Evolutionary conservation across 30 jellyfish, hydroid and myxozoan species (phyloP).

Genomic region (Aurelia aurita): DNA sequence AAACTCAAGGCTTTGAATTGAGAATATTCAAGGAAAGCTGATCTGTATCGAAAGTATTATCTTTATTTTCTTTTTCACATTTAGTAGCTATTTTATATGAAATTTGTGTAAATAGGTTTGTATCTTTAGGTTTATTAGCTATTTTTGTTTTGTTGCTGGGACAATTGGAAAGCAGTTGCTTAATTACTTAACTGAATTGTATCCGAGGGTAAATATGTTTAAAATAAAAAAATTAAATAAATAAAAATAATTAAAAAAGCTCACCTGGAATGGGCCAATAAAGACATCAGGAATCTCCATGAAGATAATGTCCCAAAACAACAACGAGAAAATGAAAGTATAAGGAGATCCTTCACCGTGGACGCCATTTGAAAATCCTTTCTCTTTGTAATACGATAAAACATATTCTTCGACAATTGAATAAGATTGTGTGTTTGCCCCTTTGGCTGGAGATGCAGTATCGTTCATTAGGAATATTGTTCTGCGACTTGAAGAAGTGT

Average conservation of each 20-base stretch:
- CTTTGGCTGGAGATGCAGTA: conserved; percentile 3
- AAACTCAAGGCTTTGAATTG: no score
- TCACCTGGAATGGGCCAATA: conserved; percentile 84
- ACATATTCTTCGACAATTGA: conserved; percentile 83
- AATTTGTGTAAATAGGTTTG: no score
- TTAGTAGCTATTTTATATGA: no score
- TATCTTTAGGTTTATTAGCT: no score
- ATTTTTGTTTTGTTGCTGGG: no score
- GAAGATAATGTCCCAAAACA: conserved; percentile 94
- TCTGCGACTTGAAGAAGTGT: conserved; percentile 86
- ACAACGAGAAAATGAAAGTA: conserved; percentile 61
- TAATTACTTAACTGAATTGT: no score
- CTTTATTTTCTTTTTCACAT: no score
- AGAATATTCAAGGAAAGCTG: no score
- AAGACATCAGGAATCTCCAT: conserved; percentile 82
- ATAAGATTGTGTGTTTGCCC: conserved; percentile 24
- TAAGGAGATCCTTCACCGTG: conserved; percentile 95
- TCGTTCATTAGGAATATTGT: conserved; percentile 68
- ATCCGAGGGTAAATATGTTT: no score
- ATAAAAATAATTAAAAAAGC: neutral
- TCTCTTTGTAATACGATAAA: conserved; percentile 65
- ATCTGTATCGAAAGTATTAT: no score
- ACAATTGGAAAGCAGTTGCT: no score
- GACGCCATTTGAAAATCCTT: conserved; percentile 85
- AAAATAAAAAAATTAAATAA: no score